Base-by-base conservation (phyloP, 2,797 vertebrate species). In the Enteromius argenteus region DNA sequence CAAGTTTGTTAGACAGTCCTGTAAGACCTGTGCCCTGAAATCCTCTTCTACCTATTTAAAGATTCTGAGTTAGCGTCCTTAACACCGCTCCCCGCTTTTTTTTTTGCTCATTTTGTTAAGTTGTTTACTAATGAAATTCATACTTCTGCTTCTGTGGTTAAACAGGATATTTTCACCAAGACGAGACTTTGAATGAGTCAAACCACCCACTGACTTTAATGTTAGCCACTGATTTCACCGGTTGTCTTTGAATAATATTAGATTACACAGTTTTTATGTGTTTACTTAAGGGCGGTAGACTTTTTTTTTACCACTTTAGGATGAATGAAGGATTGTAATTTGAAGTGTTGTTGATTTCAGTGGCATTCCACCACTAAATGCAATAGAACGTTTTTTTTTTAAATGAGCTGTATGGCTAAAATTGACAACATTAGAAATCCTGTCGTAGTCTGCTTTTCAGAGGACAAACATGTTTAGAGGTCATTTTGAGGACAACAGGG, bases 1-100 rank as follows among this genome's bases (percentile, higher is more conserved):
- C 81, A 86, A 87, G 89, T 87, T 84, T 89, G 86, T 56, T 84
- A 89, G 90, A 88, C 80, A 86, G 81, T 90, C 89, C 86, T 87
- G 49, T 82, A 71, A 83, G 84, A 81, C 85, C 82, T 83, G 85
- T 44, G 80, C 66, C 87, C 85, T 87, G 78, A 84, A 86, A 88
- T 90, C 88, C 74, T 86, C 76, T 60, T 58, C 80, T 79, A 80
- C 87, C 86, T 87, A 79, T 79, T 87, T 89, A 74, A 88, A 90
- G 89, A 89, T 81, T 83, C 84, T 71, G 79, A 88, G 87, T 66
- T 58, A 81, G 81, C 35, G 7, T 66, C 74, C 4, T 39, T 15
- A n/a, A 32, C 79, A 19, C 4, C 4, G 21, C 30, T 15, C 30
- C 0, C 13, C 39, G 6, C 8, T 21, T 42, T 10, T 30, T 17